Conservation (phyloP, 2,888 invertebrate genomes). For the Caenorhabditis drosophilae region DNA sequence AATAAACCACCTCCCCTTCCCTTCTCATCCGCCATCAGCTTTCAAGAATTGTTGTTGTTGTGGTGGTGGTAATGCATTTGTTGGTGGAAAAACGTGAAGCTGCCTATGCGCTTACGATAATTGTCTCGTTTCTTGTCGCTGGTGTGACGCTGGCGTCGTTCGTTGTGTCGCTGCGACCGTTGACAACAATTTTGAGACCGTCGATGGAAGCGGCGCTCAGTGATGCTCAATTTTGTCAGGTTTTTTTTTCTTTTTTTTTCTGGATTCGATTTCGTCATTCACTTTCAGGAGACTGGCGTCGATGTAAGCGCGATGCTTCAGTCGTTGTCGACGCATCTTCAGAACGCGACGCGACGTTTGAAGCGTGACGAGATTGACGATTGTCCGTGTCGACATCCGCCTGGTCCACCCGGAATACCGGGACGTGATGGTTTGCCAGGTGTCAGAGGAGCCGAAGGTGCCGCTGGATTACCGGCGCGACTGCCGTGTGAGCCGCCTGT, state of each 20-base stretch:
- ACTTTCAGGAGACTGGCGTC: no score
- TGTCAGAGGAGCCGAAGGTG: conserved; percentile 42
- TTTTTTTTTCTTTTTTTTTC: no score
- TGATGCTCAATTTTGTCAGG: conserved; percentile 34
- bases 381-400: conserved; percentile 54
- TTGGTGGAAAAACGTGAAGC: conserved; percentile 25
- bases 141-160: conserved; percentile 24
- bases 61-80: no score
- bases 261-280: no score
- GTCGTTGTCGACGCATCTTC: no score
- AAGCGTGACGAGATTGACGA: conserved; percentile 39
- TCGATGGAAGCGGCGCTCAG: conserved; percentile 12
- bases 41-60: no score
- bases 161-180: conserved; percentile 18
- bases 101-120: conserved; percentile 28
- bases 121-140: conserved; percentile 21
- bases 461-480: conserved; percentile 59
- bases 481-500: conserved; percentile 63
- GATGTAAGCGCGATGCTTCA: no score
- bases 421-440: conserved; percentile 62
- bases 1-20: no score
- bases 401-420: conserved; percentile 58
- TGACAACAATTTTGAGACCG: conserved; percentile 22
- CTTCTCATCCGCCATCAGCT: no score
- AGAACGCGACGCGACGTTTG: no score